Evolutionary conservation across 2,888 invertebrate species (phyloP), one percentile per base, ranked within the genome.

Genomic region (Seira musarum): DNA sequence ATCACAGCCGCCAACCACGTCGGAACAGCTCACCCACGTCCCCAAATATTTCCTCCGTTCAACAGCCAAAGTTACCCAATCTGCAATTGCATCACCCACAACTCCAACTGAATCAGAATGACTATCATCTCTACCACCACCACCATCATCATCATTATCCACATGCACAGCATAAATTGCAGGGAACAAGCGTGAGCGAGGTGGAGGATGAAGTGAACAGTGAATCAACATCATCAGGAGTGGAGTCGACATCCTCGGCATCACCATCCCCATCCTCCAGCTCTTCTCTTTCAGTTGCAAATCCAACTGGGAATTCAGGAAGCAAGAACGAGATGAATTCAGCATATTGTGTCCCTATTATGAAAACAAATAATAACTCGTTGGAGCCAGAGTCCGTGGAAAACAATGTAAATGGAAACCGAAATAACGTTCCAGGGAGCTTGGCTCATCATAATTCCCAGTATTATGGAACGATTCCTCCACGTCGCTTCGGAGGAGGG

Each of bases 21-120:
- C 57, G 82, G 63, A 82, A 79, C 68, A 75, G 76, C 60, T 80
- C 82, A 19, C 82, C 82, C 46, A 80, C 82, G 65, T 80, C n/a
- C n/a, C n/a, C 80, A 66, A 69, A 24, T 57, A 17, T 68, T 19
- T 60, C 73, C 19, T 57, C 78, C n/a, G 65, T 80, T 21, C 76
- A 79, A 21, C 70, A 76, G 49, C 72, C 76, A 49, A 75, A 64
- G 67, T 24, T 76, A 53, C 81, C 81, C 19, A 76, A 77, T 24
- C 61, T 77, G 6, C 73, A 73, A 17, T 61, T 72, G n/a, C 63
- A 71, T 19, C 76, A 67, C 64, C 76, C 81, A 30, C 72, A 72
- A 61, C 72, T 72, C 8, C 61, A 71, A 63, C 61, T 19, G 17
- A 35, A 30, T 30, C 30, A 30, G 8, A 30, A 73, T 30, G 57